These are phyloP conservation scores for Leucozona laternaria DNA, from an alignment of 2,888 invertebrate genomes.

Conservation along the genomic window DNA sequence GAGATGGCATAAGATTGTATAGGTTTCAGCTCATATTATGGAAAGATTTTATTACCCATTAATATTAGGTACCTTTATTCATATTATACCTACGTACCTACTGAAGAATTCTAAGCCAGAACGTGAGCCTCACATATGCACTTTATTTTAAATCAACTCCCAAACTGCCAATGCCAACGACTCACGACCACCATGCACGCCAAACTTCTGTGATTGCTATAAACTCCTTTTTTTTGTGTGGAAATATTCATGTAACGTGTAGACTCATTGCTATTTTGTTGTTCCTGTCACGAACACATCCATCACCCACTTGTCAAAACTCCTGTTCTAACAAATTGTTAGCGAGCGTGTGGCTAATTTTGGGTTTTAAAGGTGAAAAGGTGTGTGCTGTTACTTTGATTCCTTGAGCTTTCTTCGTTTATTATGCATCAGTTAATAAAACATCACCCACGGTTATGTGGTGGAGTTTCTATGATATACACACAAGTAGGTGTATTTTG, in stretches of 20 bases:
- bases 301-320: constrained; percentile 32
- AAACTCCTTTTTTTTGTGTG: background rate
- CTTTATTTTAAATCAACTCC: background rate
- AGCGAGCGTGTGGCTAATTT: constrained; percentile 22
- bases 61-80: too few species aligned
- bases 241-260: background rate
- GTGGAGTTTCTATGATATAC: background rate
- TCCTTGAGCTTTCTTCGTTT: constrained; percentile 3
- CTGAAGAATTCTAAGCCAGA: too few species aligned
- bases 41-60: too few species aligned
- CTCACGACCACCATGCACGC: background rate
- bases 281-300: constrained; percentile 29
- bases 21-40: too few species aligned
- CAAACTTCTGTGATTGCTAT: background rate
- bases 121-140: background rate
- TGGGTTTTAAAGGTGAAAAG: constrained; percentile 20
- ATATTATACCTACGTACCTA: too few species aligned
- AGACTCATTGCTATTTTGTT: background rate
- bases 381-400: constrained; percentile 7
- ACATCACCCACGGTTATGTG: background rate
- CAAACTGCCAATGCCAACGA: too few species aligned
- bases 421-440: background rate
- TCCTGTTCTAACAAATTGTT: constrained; percentile 32
- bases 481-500: background rate
- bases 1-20: too few species aligned